Evolutionary conservation across 2,113 vertebrate genomes (phyloP).

Genomic region (Egretta garzetta): DNA sequence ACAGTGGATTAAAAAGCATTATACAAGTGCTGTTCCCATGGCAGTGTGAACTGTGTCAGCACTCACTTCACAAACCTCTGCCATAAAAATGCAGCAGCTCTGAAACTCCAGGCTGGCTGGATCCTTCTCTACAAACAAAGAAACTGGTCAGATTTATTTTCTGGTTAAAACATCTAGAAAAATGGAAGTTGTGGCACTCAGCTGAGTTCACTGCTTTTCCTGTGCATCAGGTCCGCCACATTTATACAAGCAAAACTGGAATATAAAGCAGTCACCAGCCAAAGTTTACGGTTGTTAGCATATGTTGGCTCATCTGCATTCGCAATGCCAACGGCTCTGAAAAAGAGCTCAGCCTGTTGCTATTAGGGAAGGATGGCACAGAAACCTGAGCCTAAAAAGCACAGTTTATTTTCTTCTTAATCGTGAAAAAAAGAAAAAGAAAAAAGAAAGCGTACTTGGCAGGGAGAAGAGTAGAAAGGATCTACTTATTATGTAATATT

Average conservation of each 20-base stretch:
- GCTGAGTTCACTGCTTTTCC: background rate
- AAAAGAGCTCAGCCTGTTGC: background rate
- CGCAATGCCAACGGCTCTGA: background rate
- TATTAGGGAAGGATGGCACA: background rate
- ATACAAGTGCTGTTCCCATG: background rate
- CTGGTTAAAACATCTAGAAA: background rate
- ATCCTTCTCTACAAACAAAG: background rate
- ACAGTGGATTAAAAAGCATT: background rate
- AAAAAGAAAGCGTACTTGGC: background rate
- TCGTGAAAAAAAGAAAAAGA: background rate
- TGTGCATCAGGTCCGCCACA: background rate
- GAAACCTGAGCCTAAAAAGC: background rate
- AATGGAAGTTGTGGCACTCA: background rate
- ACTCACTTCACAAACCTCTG: background rate
- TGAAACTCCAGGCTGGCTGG: background rate
- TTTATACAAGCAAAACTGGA: background rate
- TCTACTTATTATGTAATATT: background rate
- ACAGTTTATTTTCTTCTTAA: background rate
- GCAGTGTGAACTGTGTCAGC: background rate
- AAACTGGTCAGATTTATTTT: accelerated
- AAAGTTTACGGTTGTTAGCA: background rate
- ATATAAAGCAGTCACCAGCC: background rate
- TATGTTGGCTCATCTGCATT: background rate
- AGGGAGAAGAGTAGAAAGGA: background rate
- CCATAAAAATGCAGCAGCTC: background rate